phyloP scores from a whole-genome alignment of 2,888 invertebrate genomes.

The Neria commutata region DNA sequence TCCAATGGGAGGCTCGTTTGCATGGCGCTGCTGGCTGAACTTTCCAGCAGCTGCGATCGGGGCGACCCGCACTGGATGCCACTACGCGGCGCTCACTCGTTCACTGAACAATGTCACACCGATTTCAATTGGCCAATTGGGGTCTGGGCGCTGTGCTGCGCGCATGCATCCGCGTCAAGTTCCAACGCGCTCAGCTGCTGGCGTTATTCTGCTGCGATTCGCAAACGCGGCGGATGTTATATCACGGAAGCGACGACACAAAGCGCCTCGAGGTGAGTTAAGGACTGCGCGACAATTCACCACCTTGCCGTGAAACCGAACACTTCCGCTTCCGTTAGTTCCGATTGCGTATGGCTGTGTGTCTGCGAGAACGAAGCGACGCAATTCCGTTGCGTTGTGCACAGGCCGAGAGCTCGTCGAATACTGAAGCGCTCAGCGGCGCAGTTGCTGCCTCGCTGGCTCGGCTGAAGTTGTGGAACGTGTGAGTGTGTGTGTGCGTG shows the following conservation, averaged over 20 bases:
- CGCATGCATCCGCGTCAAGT: slow-evolving; percentile 28
- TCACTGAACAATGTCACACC: background rate
- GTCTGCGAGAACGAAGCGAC: background rate
- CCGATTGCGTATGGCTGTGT: background rate
- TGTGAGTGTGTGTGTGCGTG: background rate
- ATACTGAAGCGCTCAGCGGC: slow-evolving; percentile 16
- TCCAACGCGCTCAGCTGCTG: slow-evolving; percentile 50
- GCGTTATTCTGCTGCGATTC: slow-evolving; percentile 43
- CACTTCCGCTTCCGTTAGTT: slow-evolving; percentile 6
- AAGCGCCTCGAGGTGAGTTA: too few relatives aligned
- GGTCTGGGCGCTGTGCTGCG: background rate
- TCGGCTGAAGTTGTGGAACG: background rate
- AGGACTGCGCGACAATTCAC: too few relatives aligned
- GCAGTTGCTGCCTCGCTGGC: background rate
- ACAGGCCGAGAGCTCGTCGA: slow-evolving; percentile 23
- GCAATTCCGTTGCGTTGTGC: slow-evolving; percentile 4
- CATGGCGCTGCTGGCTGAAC: slow-evolving; percentile 14
- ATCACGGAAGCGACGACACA: background rate
- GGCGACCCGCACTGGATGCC: background rate
- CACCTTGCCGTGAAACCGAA: slow-evolving; percentile 17
- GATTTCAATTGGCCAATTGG: slow-evolving; percentile 6
- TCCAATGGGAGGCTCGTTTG: too few relatives aligned
- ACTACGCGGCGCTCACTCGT: background rate
- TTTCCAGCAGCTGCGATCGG: background rate
- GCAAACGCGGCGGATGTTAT: background rate